Evolutionary conservation across 2,113 vertebrate genomes (phyloP), one percentile per base, ranked within the genome.

Genomic region (Meriones unguiculatus): DNA sequence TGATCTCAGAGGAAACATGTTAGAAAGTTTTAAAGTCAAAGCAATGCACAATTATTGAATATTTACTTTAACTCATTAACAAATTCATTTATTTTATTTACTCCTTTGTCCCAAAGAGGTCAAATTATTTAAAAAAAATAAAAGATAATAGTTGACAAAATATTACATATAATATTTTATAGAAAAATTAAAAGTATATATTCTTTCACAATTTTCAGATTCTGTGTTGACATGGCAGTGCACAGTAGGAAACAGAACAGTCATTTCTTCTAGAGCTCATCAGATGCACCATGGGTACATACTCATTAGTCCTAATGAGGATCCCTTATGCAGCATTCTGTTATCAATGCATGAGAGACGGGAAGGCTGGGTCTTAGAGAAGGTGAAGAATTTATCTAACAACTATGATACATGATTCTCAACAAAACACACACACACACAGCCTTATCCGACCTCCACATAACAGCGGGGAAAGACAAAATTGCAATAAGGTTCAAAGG

Each of bases 1-100:
- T 5, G 12, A 25, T 78, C 38, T 81, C 72, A 65, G 28, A 89
- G 52, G 52, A 18, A 59, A 41, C 78, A 54, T 24, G 38, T 78
- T 65, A 50, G 77, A 86, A 89, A 90, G 32, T 87, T 95, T 72
- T 75, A 91, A 93, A 95, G 69, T 73, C 18, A 76, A 86, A 81
- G 32, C 30, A 94, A n/a, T 2, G 81, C 13, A 86, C 2, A 89
- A 72, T 24, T 91, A 90, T 54, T 65, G 32, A 78, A 17, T 92
- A 91, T 50, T 84, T 89, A 69, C 78, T 85, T 18, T 20, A 20
- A 95, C 57, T 94, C 89, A 50, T 1, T 73, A 72, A 84, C 72
- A 97, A 95, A 78, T 24, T 7, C 7, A 38, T 69, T 22, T 62
- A 46, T 78, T 41, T 64, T 64, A 64, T 84, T 41, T 84, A 64